Percentiles rank a stretch among this genome's conserved stretches.
phyloP scores from a whole-genome alignment of 2,113 vertebrate genomes.

The Gyps fulvus region DNA sequence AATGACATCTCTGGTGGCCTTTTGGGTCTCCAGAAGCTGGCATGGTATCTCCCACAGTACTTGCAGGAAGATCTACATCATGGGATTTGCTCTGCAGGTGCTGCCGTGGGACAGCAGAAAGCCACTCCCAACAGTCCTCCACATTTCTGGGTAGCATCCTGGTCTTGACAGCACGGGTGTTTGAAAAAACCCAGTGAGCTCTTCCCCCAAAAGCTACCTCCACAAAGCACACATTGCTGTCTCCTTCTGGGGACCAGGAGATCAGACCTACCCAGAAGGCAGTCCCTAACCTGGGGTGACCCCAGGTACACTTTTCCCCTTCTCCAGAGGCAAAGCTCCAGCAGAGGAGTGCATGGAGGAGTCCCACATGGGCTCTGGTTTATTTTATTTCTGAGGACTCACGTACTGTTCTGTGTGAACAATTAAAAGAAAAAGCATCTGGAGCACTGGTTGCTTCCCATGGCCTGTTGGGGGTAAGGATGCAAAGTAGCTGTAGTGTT shows the following conservation, averaged over 20 bases:
- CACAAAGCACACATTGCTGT: neutral
- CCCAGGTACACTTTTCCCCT: neutral
- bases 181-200: neutral
- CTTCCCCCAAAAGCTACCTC: neutral
- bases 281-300: neutral
- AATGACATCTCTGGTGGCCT: neutral
- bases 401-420: neutral
- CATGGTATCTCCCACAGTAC: neutral
- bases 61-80: neutral
- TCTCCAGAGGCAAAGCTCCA: neutral
- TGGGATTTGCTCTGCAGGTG: neutral
- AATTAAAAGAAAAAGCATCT: neutral
- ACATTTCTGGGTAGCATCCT: neutral
- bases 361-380: neutral
- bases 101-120: neutral
- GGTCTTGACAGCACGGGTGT: neutral
- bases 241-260: neutral
- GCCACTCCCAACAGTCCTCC: neutral
- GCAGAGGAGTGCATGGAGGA: neutral
- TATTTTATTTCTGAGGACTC: neutral
- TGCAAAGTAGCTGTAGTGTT: neutral
- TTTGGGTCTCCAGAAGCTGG: neutral
- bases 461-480: neutral
- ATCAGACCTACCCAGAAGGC: neutral
- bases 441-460: neutral